Evolutionary conservation across 2,888 invertebrate species (phyloP), one percentile per base, ranked within the genome.

Genomic region (Tenthredo distinguenda): DNA sequence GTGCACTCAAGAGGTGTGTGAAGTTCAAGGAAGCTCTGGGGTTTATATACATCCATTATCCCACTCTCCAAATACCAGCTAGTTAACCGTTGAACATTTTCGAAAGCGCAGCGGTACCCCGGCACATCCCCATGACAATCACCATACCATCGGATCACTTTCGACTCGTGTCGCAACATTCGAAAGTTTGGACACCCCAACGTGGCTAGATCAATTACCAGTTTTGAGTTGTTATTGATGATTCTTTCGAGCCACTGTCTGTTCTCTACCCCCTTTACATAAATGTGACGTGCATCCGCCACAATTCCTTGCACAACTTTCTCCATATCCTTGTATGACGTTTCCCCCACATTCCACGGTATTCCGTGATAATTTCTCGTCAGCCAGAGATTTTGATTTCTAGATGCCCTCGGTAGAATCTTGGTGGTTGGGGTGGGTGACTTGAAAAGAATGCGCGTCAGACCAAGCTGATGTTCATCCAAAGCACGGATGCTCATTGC

Each of bases 361-460:
- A 86, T 68, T 65, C 77, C 72, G 26, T 58, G 71, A 79, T 47
- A 86, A 40, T 85, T 85, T 21, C 68, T 31, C 43, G 15, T 34
- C 40, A 85, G 15, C 76, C 86, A 86, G 15, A 34, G 0, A 85
- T 86, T 86, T 21, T 9, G 47, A 15, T n/a, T 18, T 71, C 47
- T 47, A 12, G 74, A 85, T 37, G 62, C 76, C 5, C 15, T 62
- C 5, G 86, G 84, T 21, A 86, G 34, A 37, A 18, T 15, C 15
- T 43, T 4, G 85, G 84, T n/a, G 84, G 40, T n/a, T n/a, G n/a
- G n/a, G n/a, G n/a, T n/a, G n/a, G n/a, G n/a, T n/a, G n/a, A n/a
- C 58, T 84, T 50, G 40, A 87, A 84, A 10, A 85, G n/a, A 7
- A 87, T 31, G 31, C 34, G 68, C 26, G 68, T 31, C 21, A 68